These are phyloP conservation scores for Ophioderma brevispina DNA, from an alignment of 35 echinoderm and acorn worm species.

Conservation along the genomic window DNA sequence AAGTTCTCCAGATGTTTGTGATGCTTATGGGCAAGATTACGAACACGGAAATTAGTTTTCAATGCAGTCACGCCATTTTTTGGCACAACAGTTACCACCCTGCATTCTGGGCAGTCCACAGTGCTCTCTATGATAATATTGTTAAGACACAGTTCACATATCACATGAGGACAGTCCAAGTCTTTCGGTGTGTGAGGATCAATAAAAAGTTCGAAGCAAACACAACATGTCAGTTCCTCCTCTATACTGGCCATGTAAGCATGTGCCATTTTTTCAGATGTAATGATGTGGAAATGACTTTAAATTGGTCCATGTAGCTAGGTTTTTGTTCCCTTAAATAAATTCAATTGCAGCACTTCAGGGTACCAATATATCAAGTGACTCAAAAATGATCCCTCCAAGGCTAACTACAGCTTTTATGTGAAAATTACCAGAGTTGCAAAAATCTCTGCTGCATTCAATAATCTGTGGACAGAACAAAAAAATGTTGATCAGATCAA, in stretches of 20 bases:
- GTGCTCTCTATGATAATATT: background rate
- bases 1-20: background rate
- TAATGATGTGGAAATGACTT: background rate
- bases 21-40: background rate
- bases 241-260: background rate
- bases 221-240: slow-evolving; percentile 1
- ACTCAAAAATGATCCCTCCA: no score
- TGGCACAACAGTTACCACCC: background rate
- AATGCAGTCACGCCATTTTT: background rate
- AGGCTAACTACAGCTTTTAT: no score
- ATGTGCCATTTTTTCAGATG: background rate
- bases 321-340: no score
- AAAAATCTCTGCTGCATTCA: no score
- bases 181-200: background rate
- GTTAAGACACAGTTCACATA: background rate
- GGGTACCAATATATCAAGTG: no score
- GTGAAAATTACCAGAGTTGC: no score
- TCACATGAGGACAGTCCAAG: background rate
- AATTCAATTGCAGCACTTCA: no score
- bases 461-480: no score
- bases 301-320: no score
- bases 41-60: background rate
- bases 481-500: no score
- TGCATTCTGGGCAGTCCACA: background rate
- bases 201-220: background rate